Evolutionary conservation across 2,888 invertebrate species (phyloP), one percentile per base, ranked within the genome.

Genomic region (Acronicta leporina): DNA sequence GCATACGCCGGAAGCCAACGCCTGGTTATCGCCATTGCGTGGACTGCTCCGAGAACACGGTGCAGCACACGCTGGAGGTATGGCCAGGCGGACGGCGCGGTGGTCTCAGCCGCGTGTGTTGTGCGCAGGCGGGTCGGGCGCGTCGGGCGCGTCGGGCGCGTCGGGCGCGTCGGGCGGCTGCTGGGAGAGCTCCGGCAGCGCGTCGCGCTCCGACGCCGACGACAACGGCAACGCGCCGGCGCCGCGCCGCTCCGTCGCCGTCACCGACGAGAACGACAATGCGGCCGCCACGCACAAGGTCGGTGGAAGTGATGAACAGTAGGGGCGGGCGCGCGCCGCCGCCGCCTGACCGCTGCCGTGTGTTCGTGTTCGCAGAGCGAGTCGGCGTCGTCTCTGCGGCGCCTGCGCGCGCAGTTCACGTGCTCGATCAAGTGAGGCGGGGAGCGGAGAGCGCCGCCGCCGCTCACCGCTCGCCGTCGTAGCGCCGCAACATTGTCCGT

Each of bases 361-460:
- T 59, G 55, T 55, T 60, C 62, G 44, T 59, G 55, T 55, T 60
- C 62, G 27, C 81, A 85, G 87, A 68, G 56, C 64, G 81, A 75
- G 49, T 73, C 85, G 54, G 38, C 75, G 74, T 65, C 85, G 63
- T 81, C 90, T 70, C 84, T 92, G 86, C 87, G 81, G 62, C 87
- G 90, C 48, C 86, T 92, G 79, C 92, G 92, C 72, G 92, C 91
- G 72, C 92, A 88, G 68, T 92, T 91, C 84, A 77, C 92, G 55
- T 89, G 92, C 87, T 89, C 91, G 75, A 90, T 87, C 84, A 89
- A 92, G 89, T 92, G 85, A 88, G 69, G 60, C 52, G 44, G 2
- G 14, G 43, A 16, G 15, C 30, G n/a, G n/a, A n/a, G n/a, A n/a
- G n/a, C n/a, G n/a, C n/a, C n/a, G n/a, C n/a, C n/a, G n/a, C n/a